phyloP scores from a whole-genome alignment of 2,113 vertebrate species.

The Illadopsis cleaveri region DNA sequence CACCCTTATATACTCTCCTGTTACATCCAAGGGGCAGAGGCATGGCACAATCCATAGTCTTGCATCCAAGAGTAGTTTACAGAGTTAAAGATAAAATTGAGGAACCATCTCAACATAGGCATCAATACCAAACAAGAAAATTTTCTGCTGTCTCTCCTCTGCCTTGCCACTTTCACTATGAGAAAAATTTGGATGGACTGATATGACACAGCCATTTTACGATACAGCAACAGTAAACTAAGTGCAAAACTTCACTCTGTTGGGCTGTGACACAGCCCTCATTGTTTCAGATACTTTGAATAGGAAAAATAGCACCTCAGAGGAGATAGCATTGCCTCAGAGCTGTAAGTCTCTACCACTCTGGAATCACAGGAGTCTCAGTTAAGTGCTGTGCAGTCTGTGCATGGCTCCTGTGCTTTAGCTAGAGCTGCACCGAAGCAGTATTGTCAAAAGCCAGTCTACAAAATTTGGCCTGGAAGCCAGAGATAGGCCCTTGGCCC shows the following conservation, averaged over 20 bases:
- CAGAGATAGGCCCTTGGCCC: background rate
- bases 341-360: accelerated
- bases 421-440: background rate
- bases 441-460: background rate
- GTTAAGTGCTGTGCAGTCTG: background rate
- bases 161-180: background rate
- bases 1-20: background rate
- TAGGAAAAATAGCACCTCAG: no score
- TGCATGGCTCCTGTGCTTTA: background rate
- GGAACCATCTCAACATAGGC: background rate
- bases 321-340: background rate
- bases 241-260: background rate
- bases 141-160: background rate
- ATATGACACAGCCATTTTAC: background rate
- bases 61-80: background rate
- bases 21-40: background rate
- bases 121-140: background rate
- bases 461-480: background rate
- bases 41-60: background rate
- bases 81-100: background rate
- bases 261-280: background rate
- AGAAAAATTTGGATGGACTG: background rate
- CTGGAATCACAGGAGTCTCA: background rate
- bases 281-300: background rate
- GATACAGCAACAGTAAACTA: background rate